These are phyloP conservation scores for Xiphophorus maculatus DNA, from an alignment of 2,113 vertebrate genomes.

Conservation along the genomic window DNA sequence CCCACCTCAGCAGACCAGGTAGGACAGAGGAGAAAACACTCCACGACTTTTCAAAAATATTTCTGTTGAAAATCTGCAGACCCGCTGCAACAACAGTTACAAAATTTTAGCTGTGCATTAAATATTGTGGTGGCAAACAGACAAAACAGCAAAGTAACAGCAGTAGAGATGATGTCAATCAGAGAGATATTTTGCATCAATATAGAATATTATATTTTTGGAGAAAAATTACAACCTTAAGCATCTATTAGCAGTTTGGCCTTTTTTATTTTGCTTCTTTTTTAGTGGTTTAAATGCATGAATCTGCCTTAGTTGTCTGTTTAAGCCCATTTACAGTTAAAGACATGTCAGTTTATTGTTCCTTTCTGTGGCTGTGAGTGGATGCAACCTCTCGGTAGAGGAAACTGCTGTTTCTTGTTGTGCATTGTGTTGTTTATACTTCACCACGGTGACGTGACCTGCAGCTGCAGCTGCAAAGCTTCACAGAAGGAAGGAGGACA, in stretches of 20 bases:
- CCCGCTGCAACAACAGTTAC: background rate
- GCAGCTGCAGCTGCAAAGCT: constrained; percentile 69
- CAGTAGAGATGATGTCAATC: background rate
- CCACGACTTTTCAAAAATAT: background rate
- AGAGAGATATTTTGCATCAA: too few relatives aligned
- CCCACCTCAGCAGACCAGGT: constrained; percentile 92
- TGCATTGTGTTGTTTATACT: constrained; percentile 31
- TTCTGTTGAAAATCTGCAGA: background rate
- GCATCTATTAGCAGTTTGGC: background rate
- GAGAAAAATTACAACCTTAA: too few relatives aligned
- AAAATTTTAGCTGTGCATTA: background rate
- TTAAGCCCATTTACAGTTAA: background rate
- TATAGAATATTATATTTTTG: too few relatives aligned
- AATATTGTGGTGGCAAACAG: background rate
- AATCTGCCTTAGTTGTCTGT: background rate
- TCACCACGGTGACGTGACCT: constrained; percentile 13
- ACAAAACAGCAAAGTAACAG: background rate
- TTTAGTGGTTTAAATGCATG: background rate
- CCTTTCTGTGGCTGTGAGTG: background rate
- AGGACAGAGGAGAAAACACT: constrained; percentile 29
- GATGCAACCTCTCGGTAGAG: background rate
- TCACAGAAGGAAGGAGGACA: constrained; percentile 43
- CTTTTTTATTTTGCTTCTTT: too few relatives aligned
- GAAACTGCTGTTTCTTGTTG: constrained; percentile 13
- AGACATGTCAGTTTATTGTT: background rate